A percentile compares a stretch with the other conserved stretches of the same genome.
Evolutionary conservation across 2,888 invertebrate genomes (phyloP).

Genomic region (Heliconius ethilla): DNA sequence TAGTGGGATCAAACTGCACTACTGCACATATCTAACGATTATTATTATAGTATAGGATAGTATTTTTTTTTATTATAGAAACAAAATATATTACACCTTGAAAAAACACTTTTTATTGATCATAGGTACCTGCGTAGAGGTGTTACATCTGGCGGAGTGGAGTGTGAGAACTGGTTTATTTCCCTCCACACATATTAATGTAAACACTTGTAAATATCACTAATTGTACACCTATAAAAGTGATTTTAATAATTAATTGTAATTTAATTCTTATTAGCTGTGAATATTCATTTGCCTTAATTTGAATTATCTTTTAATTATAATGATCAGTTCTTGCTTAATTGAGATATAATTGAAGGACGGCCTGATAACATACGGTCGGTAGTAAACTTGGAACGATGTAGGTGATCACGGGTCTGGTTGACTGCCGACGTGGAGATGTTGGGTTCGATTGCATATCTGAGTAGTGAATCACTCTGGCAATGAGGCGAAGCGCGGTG

Average conservation of each 20-base stretch:
- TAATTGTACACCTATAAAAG: constrained; percentile 18
- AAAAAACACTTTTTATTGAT: not conserved
- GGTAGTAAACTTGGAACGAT: not conserved
- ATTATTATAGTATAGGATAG: too few species aligned
- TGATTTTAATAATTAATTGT: constrained; percentile 15
- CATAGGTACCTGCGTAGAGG: not conserved
- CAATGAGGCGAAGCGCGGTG: too few species aligned
- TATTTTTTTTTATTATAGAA: too few species aligned
- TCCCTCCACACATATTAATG: not conserved
- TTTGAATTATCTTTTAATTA: constrained; percentile 23
- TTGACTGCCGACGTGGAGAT: too few species aligned
- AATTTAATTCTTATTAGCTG: constrained; percentile 15
- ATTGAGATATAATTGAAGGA: constrained; percentile 14
- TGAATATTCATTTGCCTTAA: constrained; percentile 20
- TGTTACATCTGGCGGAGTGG: not conserved
- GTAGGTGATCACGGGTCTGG: not conserved
- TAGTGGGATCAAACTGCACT: too few species aligned
- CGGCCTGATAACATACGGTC: not conserved
- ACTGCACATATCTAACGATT: too few species aligned
- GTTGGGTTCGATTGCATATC: too few species aligned
- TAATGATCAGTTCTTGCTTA: constrained; percentile 19
- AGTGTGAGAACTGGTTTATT: constrained; percentile 7
- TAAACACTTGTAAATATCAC: constrained; percentile 15
- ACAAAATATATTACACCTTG: too few species aligned
- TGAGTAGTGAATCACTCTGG: too few species aligned